A percentile compares a stretch with the other conserved stretches of the same genome.
phyloP scores from a whole-genome alignment of 2,888 invertebrate species.

The Vesta saturnalis region DNA sequence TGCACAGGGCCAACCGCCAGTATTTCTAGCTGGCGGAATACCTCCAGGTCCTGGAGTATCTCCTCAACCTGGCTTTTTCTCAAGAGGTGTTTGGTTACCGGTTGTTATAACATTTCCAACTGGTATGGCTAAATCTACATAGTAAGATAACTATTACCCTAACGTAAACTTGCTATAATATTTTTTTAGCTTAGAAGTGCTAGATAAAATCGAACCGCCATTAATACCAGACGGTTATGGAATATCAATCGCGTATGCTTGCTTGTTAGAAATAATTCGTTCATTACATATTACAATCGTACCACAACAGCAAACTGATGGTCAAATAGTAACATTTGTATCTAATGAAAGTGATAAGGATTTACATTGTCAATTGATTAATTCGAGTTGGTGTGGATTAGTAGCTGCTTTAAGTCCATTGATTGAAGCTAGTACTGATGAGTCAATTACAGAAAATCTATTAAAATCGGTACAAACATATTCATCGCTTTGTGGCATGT shows the following conservation, averaged over 20 bases:
- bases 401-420: conserved; percentile 91
- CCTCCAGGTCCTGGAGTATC: conserved; percentile 81
- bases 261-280: conserved; percentile 90
- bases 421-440: conserved; percentile 95
- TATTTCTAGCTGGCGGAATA: conserved; percentile 72
- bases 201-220: conserved; percentile 95
- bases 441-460: conserved; percentile 89
- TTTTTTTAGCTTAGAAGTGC: conserved; percentile 85
- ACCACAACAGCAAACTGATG: conserved; percentile 61
- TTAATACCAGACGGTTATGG: conserved; percentile 97
- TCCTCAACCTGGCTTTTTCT: conserved; percentile 91
- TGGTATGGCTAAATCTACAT: conserved; percentile 88
- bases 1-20: conserved; percentile 70
- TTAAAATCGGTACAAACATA: conserved; percentile 91
- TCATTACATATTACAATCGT: conserved; percentile 82
- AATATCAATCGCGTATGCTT: conserved; percentile 94
- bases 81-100: conserved; percentile 92
- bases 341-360: conserved; percentile 52
- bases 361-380: conserved; percentile 79
- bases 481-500: conserved; percentile 88
- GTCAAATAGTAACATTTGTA: conserved; percentile 35
- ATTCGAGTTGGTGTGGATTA: conserved; percentile 95
- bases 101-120: conserved; percentile 85
- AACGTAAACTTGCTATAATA: neutral
- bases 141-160: conserved; percentile 70